A percentile compares a stretch with the other conserved stretches of the same genome.
These are phyloP conservation scores for Bos javanicus DNA, from an alignment of 2,113 vertebrate genomes.

Conservation along the genomic window DNA sequence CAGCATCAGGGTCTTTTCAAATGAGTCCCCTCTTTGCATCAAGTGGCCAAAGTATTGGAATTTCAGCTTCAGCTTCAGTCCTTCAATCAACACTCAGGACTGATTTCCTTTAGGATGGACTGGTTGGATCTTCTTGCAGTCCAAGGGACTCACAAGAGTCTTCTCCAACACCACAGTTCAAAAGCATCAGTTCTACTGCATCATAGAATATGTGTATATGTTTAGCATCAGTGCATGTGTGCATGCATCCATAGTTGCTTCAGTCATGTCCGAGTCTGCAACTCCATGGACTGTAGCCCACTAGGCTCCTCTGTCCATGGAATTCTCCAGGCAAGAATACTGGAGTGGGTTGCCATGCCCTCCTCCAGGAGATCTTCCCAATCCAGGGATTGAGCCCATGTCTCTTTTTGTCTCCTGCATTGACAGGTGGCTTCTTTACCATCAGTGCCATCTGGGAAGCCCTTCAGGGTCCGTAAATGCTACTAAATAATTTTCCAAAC, in stretches of 20 bases:
- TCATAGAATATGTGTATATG: neutral
- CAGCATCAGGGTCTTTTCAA: neutral
- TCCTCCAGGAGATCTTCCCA: neutral
- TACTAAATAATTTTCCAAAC: constrained; percentile 1
- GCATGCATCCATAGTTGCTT: neutral
- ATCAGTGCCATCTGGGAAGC: neutral
- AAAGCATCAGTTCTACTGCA: neutral
- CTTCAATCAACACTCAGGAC: neutral
- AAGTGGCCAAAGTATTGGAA: neutral
- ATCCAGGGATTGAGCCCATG: neutral
- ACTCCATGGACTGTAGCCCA: neutral
- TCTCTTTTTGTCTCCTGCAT: neutral
- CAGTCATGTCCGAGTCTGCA: neutral
- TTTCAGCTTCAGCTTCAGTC: neutral
- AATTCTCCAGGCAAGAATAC: neutral
- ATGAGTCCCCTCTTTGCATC: neutral
- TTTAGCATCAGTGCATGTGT: neutral
- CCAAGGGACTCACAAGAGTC: neutral
- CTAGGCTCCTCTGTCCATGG: neutral
- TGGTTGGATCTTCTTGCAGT: neutral
- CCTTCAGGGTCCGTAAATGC: neutral
- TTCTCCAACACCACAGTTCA: neutral
- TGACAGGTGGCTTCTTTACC: neutral
- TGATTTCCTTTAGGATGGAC: neutral
- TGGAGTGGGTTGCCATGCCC: neutral